Conservation (phyloP, 2,113 vertebrate genomes). For the Hyperoodon ampullatus region DNA sequence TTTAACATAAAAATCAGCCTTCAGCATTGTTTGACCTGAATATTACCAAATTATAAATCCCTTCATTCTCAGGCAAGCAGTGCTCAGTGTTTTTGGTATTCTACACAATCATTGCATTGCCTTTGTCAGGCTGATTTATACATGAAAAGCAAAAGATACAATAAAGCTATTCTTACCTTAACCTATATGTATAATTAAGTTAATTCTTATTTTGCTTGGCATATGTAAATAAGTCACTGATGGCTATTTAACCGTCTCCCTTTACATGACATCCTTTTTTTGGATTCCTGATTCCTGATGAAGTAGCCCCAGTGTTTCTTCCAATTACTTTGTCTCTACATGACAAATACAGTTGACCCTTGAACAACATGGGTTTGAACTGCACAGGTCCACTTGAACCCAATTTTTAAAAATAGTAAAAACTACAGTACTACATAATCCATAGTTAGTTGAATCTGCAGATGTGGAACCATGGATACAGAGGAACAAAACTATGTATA, state of each 20-base stretch:
- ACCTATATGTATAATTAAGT: not conserved
- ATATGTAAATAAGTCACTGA: not conserved
- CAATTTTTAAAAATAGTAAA: not conserved
- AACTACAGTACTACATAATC: not conserved
- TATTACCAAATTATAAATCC: slow-evolving; percentile 58
- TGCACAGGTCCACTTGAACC: not conserved
- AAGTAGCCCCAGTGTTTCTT: not conserved
- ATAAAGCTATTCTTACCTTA: not conserved
- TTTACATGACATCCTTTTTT: not conserved
- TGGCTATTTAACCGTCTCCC: not conserved
- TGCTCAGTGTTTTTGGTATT: not conserved
- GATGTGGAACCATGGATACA: not conserved
- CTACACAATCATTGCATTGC: not conserved
- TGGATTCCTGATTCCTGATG: not conserved
- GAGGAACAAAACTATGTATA: not conserved
- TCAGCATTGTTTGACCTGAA: slow-evolving; percentile 59
- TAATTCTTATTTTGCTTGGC: not conserved
- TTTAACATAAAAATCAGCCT: slow-evolving; percentile 70
- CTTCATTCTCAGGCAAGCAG: slow-evolving; percentile 6
- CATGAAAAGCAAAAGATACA: slow-evolving; percentile 22
- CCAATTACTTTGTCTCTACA: not conserved
- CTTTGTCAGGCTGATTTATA: not conserved
- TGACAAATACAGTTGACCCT: not conserved
- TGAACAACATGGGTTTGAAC: not conserved
- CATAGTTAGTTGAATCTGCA: not conserved